These are phyloP conservation scores for Ashinkailepas kermadecensis DNA, from an alignment of 2,888 invertebrate species.

Conservation along the genomic window DNA sequence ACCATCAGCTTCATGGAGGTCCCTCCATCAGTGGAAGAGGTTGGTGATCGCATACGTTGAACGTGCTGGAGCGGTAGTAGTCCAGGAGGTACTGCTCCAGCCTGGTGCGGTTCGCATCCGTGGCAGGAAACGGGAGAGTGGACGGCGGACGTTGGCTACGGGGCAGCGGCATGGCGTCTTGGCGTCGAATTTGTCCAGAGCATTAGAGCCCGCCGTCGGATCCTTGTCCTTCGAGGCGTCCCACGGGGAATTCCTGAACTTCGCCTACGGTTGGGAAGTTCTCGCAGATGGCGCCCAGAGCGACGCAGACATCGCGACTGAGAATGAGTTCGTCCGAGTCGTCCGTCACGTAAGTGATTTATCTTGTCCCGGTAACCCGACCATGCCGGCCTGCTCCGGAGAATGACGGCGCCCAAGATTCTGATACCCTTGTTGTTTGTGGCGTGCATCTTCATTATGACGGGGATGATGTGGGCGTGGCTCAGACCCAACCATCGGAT, in stretches of 20 bases:
- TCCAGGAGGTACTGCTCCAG: too few relatives aligned
- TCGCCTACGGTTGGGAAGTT: constrained; percentile 19
- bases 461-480: neutral
- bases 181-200: too few relatives aligned
- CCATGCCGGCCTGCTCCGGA: too few relatives aligned
- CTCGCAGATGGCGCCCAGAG: constrained; percentile 22
- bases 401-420: neutral
- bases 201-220: too few relatives aligned
- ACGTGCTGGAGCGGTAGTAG: too few relatives aligned
- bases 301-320: constrained; percentile 15
- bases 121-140: too few relatives aligned
- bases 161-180: too few relatives aligned
- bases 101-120: too few relatives aligned
- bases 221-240: too few relatives aligned
- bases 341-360: constrained; percentile 13
- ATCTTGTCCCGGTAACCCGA: neutral
- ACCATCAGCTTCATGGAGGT: too few relatives aligned
- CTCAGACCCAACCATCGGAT: neutral
- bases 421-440: neutral
- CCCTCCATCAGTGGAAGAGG: constrained; percentile 25
- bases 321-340: constrained; percentile 21
- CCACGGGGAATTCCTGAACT: neutral
- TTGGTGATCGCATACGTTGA: too few relatives aligned
- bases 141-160: neutral
- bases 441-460: neutral